Base-by-base conservation (phyloP, 2,888 invertebrate species). In the Fissipunctia ypsillon region DNA sequence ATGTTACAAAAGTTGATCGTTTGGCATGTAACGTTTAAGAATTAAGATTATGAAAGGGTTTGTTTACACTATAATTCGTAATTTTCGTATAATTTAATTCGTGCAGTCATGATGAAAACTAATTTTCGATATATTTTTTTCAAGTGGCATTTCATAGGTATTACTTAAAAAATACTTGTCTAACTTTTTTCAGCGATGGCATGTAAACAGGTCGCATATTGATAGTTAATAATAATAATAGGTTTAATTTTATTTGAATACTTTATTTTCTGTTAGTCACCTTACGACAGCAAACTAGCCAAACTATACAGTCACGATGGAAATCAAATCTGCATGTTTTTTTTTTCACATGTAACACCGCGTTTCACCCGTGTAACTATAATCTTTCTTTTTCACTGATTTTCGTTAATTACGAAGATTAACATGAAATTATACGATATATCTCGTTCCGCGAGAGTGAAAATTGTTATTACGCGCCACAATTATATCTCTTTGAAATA, bases 371-470 rank as follows among this genome's bases (percentile, higher is more conserved):
- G 81, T 75, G 73, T 35, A 45, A 48, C 35, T 65, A 28, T 64
- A 82, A 79, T 84, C 70, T 87, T 81, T 83, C 85, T 88, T 88
- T 86, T 88, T 82, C 85, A 87, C 84, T 80, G 83, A 86, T 88
- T 88, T 89, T 86, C 76, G 85, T 88, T 89, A 91, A 90, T 91
- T 89, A 86, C 86, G 28, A 73, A 87, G 85, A 87, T 87, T 87
- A 87, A 89, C 85, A 83, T 87, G 78, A 87, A 89, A 89, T 87
- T 88, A 85, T 80, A 81, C 79, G 85, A 81, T 69, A 84, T 79
- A 88, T 87, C 88, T 89, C 86, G 88, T 88, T 89, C 86, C 89
- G 85, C 88, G 86, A 89, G 84, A 89, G 88, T 90, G 90, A 89
- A 90, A 91, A 88, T 88, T 89, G 86, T 90, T 88, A 90, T 90